These are phyloP conservation scores for Molossus molossus DNA, from an alignment of 2,797 vertebrate species.

Conservation along the genomic window DNA sequence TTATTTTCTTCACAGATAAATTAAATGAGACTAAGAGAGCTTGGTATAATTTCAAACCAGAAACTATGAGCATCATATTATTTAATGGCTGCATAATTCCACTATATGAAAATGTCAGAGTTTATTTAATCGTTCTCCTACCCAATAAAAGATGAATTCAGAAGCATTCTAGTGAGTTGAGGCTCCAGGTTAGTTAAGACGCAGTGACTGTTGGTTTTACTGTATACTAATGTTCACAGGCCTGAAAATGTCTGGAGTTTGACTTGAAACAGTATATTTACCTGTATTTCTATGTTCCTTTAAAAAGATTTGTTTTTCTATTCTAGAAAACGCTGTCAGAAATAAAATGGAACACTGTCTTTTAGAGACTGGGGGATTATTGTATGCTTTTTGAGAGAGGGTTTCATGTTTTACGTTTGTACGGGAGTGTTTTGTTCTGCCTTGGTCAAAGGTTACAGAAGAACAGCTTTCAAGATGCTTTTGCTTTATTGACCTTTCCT, in stretches of 20 bases:
- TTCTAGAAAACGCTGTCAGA: slow-evolving; percentile 54
- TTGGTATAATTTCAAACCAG: not conserved
- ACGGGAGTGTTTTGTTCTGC: not conserved
- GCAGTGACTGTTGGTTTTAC: not conserved
- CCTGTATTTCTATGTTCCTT: not conserved
- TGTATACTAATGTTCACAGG: not conserved
- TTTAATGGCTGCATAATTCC: not conserved
- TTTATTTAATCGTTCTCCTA: not conserved
- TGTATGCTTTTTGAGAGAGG: not conserved
- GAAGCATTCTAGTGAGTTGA: not conserved
- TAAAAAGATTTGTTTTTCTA: not conserved
- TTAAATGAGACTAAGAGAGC: not conserved
- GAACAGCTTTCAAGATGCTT: not conserved
- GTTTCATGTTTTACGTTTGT: not conserved
- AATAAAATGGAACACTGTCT: slow-evolving; percentile 18
- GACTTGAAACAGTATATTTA: slow-evolving; percentile 4
- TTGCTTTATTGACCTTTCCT: not conserved
- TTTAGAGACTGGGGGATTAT: not conserved
- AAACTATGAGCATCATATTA: not conserved
- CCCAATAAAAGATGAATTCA: not conserved
- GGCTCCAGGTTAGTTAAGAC: not conserved
- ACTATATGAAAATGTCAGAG: not conserved
- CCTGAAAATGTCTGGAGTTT: slow-evolving; percentile 42
- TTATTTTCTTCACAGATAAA: not conserved
- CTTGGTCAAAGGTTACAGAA: not conserved